Base-by-base conservation (phyloP, 2,888 invertebrate species). In the Troides aeacus region DNA sequence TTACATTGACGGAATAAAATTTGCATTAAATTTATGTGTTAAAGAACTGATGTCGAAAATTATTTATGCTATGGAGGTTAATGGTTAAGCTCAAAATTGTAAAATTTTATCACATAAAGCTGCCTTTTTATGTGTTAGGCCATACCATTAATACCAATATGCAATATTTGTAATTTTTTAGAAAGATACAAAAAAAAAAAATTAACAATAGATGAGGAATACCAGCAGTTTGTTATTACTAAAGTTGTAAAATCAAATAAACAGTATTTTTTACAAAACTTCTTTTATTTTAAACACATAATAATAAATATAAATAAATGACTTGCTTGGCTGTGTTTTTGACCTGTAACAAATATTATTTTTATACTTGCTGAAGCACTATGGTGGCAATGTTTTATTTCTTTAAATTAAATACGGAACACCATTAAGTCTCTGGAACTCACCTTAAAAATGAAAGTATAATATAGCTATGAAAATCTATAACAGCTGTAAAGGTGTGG, bases 191-290 rank as follows among this genome's bases (percentile, higher is more conserved):
- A 42, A 56, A 66, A 66, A 66, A 66, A 53, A 50, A 18, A 39
- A 39, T 7, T 36, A 64, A 60, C 59, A 46, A 64, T 69, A 65
- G 64, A 57, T 39, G 39, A 65, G 50, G 18, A 53, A 30, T 50
- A 66, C 24, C 53, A 42, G 42, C 63, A 63, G 63, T 46, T 46
- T 46, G 46, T 70, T 66, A 60, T 66, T 70, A 53, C 66, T 65
- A 58, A 64, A 60, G 23, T 8, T 62, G 42, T 65, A 57, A 61
- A 67, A 67, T 66, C 66, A 67, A 67, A 24, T 67, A 71, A 71
- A 71, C 71, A 67, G 64, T 68, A 70, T 64, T 72, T 68, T 72
- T 70, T 65, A 72, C 46, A 23, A 65, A 59, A 23, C 21, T 66
- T 62, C 36, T 64, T 62, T 69, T 53, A 64, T 66, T 66, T 64